Base-by-base conservation (phyloP, 2,797 vertebrate genomes). In the Varecia variegata region DNA sequence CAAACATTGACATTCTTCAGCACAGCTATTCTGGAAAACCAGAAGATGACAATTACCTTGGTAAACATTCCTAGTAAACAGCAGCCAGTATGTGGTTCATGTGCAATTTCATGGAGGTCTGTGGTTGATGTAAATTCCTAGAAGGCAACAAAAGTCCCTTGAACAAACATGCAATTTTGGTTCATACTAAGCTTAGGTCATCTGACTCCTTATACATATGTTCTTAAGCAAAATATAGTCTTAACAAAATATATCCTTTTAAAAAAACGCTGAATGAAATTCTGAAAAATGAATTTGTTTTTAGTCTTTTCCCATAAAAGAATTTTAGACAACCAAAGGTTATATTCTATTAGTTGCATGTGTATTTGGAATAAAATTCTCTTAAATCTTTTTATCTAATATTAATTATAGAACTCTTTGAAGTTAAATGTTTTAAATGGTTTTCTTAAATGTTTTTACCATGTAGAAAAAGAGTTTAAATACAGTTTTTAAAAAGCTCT, bases 1-100 rank as follows among this genome's bases (percentile, higher is more conserved):
- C 99, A 96, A 99, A 99, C 97, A 99, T 99, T 94, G 99, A 99
- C 96, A 98, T 99, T 98, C 99, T 92, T 94, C 99, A 99, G 97
- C 98, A 99, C 98, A 99, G 99, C 98, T 99, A 99, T 98, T 99
- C 99, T 87, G 99, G 99, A 97, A 99, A 99, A 92, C 98, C 99
- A 88, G 99, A 99, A 97, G 99, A 99, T 96, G 99, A 99, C 99
- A 99, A 99, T 98, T 99, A 99, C 98, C 99, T 99, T 97, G 99
- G 99, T 99, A 98, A 99, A 99, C 98, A 84, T 86, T 90, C 97
- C 25, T 58, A 86, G 43, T 93, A 38, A 94, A 45, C 40, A 93
- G 27, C 43, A 94, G 74, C 4, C 67, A 73, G 17, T 87, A 25
- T 52, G 81, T 52, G 73, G 27, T 32, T 97, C 27, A 50, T 97